Percentiles rank a stretch among this genome's conserved stretches.
These are phyloP conservation scores for Netelia inedita DNA, from an alignment of 2,888 invertebrate genomes.

Conservation along the genomic window DNA sequence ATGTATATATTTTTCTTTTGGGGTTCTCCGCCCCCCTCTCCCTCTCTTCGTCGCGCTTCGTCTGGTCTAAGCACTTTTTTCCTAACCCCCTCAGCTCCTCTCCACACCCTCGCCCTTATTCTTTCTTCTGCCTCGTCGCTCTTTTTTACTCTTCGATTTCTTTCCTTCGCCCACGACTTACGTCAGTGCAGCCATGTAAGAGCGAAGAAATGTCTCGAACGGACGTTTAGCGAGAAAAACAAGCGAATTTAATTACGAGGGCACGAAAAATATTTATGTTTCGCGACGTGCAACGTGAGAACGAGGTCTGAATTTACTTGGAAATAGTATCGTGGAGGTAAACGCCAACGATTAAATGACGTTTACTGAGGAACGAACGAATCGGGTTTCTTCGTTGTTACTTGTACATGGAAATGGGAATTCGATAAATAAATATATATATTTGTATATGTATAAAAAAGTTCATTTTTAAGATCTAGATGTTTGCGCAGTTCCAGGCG, in stretches of 20 bases:
- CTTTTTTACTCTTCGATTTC: constrained; percentile 36
- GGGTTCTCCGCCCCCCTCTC: not conserved
- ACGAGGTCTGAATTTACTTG: constrained; percentile 13
- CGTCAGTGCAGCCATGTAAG: constrained; percentile 28
- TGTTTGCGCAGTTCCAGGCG: no score
- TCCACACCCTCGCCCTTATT: not conserved
- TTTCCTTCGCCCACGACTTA: constrained; percentile 26
- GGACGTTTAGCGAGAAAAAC: not conserved
- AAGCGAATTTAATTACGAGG: not conserved
- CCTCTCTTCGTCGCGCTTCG: constrained; percentile 37
- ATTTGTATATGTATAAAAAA: no score
- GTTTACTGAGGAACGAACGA: not conserved
- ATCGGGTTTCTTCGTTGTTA: not conserved
- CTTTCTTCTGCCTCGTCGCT: constrained; percentile 27
- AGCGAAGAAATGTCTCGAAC: constrained; percentile 13
- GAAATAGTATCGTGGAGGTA: not conserved
- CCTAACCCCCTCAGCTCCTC: not conserved
- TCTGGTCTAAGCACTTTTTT: constrained; percentile 42
- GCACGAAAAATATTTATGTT: constrained; percentile 8
- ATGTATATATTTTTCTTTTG: constrained; percentile 68
- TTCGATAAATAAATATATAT: not conserved
- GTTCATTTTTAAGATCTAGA: no score
- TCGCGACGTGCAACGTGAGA: not conserved
- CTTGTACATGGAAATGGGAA: not conserved
- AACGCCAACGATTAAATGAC: not conserved